These are phyloP conservation scores for Nannobrachium achirus DNA, from an alignment of 2,113 vertebrate genomes.

Conservation along the genomic window DNA sequence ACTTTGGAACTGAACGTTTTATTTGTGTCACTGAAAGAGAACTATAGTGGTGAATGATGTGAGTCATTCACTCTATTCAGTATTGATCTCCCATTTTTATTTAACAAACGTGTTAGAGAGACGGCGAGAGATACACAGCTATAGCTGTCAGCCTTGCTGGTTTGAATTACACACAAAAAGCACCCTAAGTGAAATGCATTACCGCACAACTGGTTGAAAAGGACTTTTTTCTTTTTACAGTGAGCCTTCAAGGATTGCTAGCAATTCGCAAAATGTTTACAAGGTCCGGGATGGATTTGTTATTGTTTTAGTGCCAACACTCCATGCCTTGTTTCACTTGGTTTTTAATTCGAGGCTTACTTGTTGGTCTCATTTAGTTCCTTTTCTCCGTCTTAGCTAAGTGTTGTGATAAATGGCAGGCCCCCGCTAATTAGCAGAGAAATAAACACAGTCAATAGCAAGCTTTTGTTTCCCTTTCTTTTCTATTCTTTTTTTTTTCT, in stretches of 20 bases:
- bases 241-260: constrained; percentile 29
- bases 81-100: constrained; percentile 49
- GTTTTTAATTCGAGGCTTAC: constrained; percentile 10
- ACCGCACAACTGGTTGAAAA: background rate
- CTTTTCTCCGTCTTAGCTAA: constrained; percentile 30
- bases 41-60: constrained; percentile 23
- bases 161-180: background rate
- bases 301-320: background rate
- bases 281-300: constrained; percentile 30
- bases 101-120: constrained; percentile 18
- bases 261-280: constrained; percentile 34
- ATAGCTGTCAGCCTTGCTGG: constrained; percentile 19
- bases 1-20: too few relatives aligned
- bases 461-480: background rate
- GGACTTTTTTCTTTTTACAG: background rate
- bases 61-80: constrained; percentile 9
- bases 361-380: constrained; percentile 36
- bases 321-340: constrained; percentile 16
- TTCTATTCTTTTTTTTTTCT: constrained; percentile 1
- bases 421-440: constrained; percentile 30
- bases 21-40: constrained; percentile 7
- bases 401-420: constrained; percentile 52
- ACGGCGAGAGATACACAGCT: background rate
- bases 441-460: constrained; percentile 7
- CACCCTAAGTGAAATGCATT: background rate